A percentile compares a stretch with the other conserved stretches of the same genome.
These are phyloP conservation scores for Caradrina clavipalpis DNA, from an alignment of 2,888 invertebrate species.

Conservation along the genomic window DNA sequence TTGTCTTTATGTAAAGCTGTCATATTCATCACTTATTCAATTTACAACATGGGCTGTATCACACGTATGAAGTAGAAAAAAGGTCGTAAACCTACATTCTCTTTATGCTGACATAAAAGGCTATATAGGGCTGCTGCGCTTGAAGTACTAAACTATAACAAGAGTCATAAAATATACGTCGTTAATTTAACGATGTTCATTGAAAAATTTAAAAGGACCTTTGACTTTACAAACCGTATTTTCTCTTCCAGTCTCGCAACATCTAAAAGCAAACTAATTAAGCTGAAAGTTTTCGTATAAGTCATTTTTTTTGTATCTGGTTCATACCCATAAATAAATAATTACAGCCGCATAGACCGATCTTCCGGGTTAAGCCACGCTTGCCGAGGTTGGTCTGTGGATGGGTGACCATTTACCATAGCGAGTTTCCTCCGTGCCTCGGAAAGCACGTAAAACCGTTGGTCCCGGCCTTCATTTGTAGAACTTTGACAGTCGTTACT, in stretches of 20 bases:
- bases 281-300: too few relatives aligned
- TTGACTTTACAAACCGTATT: not conserved
- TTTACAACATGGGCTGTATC: conserved; percentile 1
- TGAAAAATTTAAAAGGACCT: conserved; percentile 31
- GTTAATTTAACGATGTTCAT: conserved; percentile 49
- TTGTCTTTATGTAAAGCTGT: conserved; percentile 17
- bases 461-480: too few relatives aligned
- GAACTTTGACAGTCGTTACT: too few relatives aligned
- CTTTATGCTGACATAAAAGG: conserved; percentile 40
- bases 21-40: conserved; percentile 21
- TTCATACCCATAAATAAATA: too few relatives aligned
- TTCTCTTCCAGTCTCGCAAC: not conserved
- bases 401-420: too few relatives aligned
- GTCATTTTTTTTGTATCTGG: too few relatives aligned
- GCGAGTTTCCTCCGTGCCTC: too few relatives aligned
- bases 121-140: conserved; percentile 30
- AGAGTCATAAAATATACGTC: conserved; percentile 41
- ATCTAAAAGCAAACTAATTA: too few relatives aligned
- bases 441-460: too few relatives aligned
- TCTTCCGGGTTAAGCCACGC: too few relatives aligned
- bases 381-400: too few relatives aligned
- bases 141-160: conserved; percentile 42
- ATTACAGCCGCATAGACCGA: too few relatives aligned
- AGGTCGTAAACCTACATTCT: conserved; percentile 49
- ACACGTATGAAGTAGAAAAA: conserved; percentile 33